Base-by-base conservation (phyloP, 2,113 vertebrate species). In the Panthera tigris region DNA sequence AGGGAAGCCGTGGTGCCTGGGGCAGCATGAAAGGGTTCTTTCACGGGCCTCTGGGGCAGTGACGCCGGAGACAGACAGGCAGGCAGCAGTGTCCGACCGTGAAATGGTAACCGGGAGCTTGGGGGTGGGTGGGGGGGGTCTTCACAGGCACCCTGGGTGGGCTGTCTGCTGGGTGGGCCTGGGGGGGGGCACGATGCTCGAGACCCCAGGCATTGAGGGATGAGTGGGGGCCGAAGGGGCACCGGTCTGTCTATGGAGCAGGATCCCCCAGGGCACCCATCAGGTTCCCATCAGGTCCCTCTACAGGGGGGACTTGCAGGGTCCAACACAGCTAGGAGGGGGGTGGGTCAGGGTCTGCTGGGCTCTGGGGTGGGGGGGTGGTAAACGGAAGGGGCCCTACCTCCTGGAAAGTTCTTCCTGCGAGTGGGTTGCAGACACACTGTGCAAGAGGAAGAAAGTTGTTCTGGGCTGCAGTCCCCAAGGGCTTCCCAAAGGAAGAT, bases 1-100 rank as follows among this genome's bases (percentile, higher is more conserved):
- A 57, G 33, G 94, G 97, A 98, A 83, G 90, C 98, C 48, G 13
- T 19, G 41, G 74, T 4, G 1, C 91, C 85, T 57, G 48, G 10
- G n/a, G 65, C 0, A 3, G 29, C 52, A 41, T 94, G 93, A 95
- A 96, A 94, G 80, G 68, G n/a, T 69, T 29, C 94, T 94, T 97
- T 95, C 83, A 80, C 39, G 0, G 4, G 33, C 45, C 2, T 14
- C 57, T 4, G 41, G 79, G 41, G 39, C 71, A 84, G 92, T 3
- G 45, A 29, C 2, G 1, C 45, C 1, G 33, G n/a, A 90, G 80
- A 33, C 14, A 5, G 63, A 61, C 83, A 55, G 87, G 9, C 90
- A 13, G 85, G 87, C 82, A 78, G 83, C 80, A n/a, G 41, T 55
- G 12, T 45, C 48, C 0, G 1, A 36, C 73, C 0, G 9, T 29